Evolutionary conservation across 2,113 vertebrate genomes (phyloP).

Genomic region (Gobius niger): DNA sequence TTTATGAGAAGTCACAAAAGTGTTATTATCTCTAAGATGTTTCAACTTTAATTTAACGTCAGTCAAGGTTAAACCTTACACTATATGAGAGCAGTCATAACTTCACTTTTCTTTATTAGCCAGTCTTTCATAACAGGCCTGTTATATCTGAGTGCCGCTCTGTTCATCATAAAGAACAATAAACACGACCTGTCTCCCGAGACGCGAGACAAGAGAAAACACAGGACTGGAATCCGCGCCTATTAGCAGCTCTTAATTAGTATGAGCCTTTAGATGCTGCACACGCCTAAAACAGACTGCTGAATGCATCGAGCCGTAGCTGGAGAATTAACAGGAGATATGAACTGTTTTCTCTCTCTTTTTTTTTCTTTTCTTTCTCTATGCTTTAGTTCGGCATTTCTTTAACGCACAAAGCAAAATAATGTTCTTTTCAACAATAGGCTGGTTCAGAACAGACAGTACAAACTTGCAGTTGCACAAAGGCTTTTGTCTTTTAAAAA

Average conservation of each 20-base stretch:
- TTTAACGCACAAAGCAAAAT: background rate
- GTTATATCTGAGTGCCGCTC: conserved; percentile 8
- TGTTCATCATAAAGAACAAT: conserved; percentile 1
- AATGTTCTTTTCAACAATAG: background rate
- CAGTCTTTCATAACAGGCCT: conserved; percentile 7
- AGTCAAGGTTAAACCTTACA: background rate
- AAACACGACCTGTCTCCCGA: conserved; percentile 8
- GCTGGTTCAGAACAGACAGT: background rate
- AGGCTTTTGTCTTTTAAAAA: background rate
- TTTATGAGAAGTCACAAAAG: too few species aligned
- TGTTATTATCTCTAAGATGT: too few species aligned
- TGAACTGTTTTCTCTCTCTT: too few species aligned
- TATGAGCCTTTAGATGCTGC: conserved; percentile 9
- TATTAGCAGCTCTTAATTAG: conserved; percentile 25
- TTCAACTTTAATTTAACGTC: too few species aligned
- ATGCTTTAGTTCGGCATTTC: background rate
- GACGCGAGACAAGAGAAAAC: conserved; percentile 22
- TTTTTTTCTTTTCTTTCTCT: too few species aligned
- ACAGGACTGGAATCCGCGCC: conserved; percentile 20
- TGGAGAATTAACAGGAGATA: background rate
- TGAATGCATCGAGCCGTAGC: background rate
- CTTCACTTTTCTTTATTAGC: background rate
- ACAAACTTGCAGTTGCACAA: background rate
- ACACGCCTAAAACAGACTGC: background rate
- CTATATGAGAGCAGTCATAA: conserved; percentile 14